These are phyloP conservation scores for Aurelia aurita complex sp. Pacific DNA, from an alignment of 30 jellyfish, hydroid and myxozoan genomes.

Conservation along the genomic window DNA sequence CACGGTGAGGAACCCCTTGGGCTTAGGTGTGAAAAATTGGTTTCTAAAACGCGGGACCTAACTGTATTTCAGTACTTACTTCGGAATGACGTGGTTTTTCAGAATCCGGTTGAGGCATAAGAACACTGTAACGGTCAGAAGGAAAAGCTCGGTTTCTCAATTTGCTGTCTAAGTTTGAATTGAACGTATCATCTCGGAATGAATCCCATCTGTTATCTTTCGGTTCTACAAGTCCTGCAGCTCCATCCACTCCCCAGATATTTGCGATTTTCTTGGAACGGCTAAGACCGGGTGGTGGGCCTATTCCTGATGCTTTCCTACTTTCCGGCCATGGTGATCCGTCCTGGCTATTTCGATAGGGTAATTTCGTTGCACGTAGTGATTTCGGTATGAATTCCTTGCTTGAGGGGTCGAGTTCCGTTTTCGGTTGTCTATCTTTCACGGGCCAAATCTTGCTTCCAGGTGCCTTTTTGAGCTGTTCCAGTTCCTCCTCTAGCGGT, in stretches of 20 bases:
- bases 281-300: conserved; percentile 92
- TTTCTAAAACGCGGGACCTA: neutral
- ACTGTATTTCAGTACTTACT: neutral
- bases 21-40: no score
- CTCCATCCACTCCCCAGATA: conserved; percentile 79
- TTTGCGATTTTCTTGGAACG: conserved; percentile 55
- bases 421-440: conserved; percentile 35
- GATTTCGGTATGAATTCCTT: conserved; percentile 95
- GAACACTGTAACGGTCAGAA: conserved; percentile 58
- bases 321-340: conserved; percentile 67
- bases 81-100: conserved; percentile 65
- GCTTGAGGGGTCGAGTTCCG: conserved; percentile 95
- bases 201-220: conserved; percentile 82
- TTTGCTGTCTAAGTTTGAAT: conserved; percentile 57
- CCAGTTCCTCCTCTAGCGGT: conserved; percentile 55
- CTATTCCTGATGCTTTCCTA: conserved; percentile 40
- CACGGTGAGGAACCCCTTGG: no score
- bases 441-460: conserved; percentile 62
- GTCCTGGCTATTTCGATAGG: conserved; percentile 48
- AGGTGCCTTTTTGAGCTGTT: conserved; percentile 67
- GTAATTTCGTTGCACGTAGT: conserved; percentile 48
- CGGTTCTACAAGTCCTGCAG: conserved; percentile 19
- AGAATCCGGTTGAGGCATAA: conserved; percentile 54
- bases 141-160: conserved; percentile 54
- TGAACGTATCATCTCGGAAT: conserved; percentile 64